Evolutionary conservation across 1,140 invertebrate genomes (phyloP).

Genomic region (Contarinia nasturtii): DNA sequence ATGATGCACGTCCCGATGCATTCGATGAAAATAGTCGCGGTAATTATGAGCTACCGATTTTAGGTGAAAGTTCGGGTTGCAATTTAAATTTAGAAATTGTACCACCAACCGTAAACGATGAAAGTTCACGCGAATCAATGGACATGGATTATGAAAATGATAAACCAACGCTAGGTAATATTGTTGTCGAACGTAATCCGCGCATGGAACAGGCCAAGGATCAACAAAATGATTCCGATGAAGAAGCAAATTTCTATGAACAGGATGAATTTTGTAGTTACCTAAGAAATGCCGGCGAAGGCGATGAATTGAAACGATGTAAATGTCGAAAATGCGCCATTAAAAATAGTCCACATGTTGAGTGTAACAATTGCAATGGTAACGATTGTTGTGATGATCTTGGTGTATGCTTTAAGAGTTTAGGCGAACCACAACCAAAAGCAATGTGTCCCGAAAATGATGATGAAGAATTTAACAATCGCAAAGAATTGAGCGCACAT

Average conservation of each 20-base stretch:
- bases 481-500: not conserved
- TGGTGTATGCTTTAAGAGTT: not conserved
- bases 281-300: not conserved
- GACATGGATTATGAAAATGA: slow-evolving; percentile 3
- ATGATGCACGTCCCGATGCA: not conserved
- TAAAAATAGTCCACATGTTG: not conserved
- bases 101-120: slow-evolving; percentile 1
- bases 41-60: not conserved
- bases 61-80: not conserved
- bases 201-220: not conserved
- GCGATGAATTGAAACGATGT: not conserved
- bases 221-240: not conserved
- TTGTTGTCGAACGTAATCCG: not conserved
- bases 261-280: not conserved
- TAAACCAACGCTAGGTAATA: not conserved
- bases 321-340: not conserved
- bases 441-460: too few relatives aligned
- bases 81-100: slow-evolving; percentile 1
- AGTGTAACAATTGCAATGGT: not conserved
- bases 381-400: not conserved
- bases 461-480: too few relatives aligned
- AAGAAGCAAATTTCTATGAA: not conserved
- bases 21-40: slow-evolving; percentile 2
- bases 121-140: slow-evolving; percentile 5
- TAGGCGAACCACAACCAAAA: too few relatives aligned